Evolutionary conservation across 2,113 vertebrate species (phyloP).

Genomic region (Neogale vison): DNA sequence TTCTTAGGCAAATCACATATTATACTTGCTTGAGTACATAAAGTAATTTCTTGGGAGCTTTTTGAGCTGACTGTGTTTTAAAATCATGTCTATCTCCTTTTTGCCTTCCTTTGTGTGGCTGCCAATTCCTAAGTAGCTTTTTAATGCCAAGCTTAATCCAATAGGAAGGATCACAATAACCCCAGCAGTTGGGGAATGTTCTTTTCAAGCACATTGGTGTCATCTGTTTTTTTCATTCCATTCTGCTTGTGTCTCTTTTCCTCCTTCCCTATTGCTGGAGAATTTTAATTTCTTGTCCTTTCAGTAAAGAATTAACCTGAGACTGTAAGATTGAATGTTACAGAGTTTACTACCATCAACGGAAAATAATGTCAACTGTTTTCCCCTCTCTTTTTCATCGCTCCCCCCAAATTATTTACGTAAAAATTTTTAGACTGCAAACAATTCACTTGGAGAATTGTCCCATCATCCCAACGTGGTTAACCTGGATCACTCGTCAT

Average conservation of each 20-base stretch:
- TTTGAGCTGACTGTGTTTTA: conserved; percentile 12
- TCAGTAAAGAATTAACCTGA: background rate
- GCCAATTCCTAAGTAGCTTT: conserved; percentile 49
- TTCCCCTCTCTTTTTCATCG: background rate
- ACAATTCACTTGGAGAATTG: background rate
- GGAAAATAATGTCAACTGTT: background rate
- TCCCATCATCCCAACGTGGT: background rate
- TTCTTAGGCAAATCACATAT: conserved; percentile 24
- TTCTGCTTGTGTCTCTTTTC: background rate
- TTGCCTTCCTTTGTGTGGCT: background rate
- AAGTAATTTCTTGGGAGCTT: conserved; percentile 46
- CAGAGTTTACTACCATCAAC: background rate
- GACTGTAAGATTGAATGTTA: conserved; percentile 4
- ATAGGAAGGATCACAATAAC: background rate
- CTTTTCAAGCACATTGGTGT: background rate
- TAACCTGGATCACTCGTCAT: background rate
- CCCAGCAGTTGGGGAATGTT: background rate
- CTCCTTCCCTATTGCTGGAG: background rate
- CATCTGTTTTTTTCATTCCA: background rate
- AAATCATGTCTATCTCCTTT: conserved; percentile 39
- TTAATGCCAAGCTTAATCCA: background rate
- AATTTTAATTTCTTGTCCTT: background rate
- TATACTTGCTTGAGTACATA: conserved; percentile 19
- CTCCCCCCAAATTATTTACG: background rate
- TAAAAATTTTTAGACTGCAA: background rate